These are phyloP conservation scores for Brachycybe producta DNA, from an alignment of 2,888 invertebrate genomes.

Conservation along the genomic window DNA sequence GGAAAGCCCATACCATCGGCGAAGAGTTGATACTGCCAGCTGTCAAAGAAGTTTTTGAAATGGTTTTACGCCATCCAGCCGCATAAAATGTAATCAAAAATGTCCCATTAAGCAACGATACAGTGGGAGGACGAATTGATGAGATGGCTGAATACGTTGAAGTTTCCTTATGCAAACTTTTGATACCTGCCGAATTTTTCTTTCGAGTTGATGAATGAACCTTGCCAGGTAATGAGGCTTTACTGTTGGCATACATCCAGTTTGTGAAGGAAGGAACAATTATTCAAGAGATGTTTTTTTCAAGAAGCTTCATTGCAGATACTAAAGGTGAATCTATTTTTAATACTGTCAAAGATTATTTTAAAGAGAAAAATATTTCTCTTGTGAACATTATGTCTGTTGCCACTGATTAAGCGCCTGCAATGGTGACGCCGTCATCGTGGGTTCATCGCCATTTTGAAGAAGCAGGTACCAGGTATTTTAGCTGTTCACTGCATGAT, in stretches of 20 bases:
- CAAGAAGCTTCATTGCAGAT: conserved; percentile 16
- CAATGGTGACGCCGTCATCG: conserved; percentile 14
- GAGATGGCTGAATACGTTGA: conserved; percentile 19
- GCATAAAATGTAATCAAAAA: not conserved
- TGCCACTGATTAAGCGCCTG: conserved; percentile 14
- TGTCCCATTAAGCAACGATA: conserved; percentile 15
- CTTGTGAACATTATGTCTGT: conserved; percentile 9
- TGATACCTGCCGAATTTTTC: conserved; percentile 17
- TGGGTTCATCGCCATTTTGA: conserved; percentile 17
- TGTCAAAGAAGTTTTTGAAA: not conserved
- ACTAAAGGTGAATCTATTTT: conserved; percentile 21
- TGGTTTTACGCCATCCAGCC: not conserved
- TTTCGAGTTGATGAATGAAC: conserved; percentile 20
- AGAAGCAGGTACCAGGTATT: conserved; percentile 19
- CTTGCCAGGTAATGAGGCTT: conserved; percentile 18
- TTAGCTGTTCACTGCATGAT: conserved; percentile 19
- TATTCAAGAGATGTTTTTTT: conserved; percentile 21
- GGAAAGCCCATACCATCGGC: not conserved
- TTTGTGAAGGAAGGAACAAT: conserved; percentile 9
- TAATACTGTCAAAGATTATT: conserved; percentile 18
- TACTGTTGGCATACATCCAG: conserved; percentile 19
- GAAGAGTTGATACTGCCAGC: not conserved
- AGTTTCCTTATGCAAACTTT: conserved; percentile 12
- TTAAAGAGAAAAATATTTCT: conserved; percentile 17
- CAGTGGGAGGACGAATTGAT: conserved; percentile 17